A percentile compares a stretch with the other conserved stretches of the same genome.
Evolutionary conservation across 2,888 invertebrate species (phyloP).

Genomic region (Portevinia maculata): DNA sequence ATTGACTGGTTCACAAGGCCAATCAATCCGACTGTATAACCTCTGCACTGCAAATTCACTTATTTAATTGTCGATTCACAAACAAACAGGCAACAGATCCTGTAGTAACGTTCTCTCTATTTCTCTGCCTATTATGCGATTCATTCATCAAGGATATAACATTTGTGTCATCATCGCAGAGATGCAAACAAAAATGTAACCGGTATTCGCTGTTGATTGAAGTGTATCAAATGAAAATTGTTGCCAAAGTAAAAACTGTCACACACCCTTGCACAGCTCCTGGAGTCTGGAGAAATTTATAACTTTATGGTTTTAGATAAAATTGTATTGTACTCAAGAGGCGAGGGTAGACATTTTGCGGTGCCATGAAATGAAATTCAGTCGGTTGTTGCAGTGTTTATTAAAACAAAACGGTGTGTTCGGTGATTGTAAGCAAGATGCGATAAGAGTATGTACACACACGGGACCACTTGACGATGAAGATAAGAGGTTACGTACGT

Average conservation of each 20-base stretch:
- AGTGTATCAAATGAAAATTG: constrained; percentile 21
- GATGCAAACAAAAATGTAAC: constrained; percentile 33
- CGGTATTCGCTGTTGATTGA: constrained; percentile 41
- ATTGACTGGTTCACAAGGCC: constrained; percentile 55
- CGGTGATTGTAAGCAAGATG: constrained; percentile 54
- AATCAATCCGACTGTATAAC: constrained; percentile 28
- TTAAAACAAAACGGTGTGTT: constrained; percentile 57
- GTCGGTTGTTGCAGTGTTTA: constrained; percentile 51
- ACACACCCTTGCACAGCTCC: constrained; percentile 9
- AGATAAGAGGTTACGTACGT: constrained; percentile 55
- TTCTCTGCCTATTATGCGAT: not conserved
- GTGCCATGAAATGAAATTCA: constrained; percentile 52
- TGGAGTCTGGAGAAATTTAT: constrained; percentile 39
- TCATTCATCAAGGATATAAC: constrained; percentile 10
- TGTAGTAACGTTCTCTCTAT: not conserved
- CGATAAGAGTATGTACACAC: constrained; percentile 48
- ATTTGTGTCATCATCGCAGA: constrained; percentile 24
- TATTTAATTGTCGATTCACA: constrained; percentile 52
- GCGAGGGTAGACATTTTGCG: constrained; percentile 4
- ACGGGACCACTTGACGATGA: constrained; percentile 48
- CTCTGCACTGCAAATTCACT: constrained; percentile 33
- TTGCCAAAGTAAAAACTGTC: constrained; percentile 8
- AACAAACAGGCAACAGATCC: not conserved
- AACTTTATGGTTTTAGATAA: constrained; percentile 55
- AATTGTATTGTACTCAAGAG: constrained; percentile 43